Base-by-base conservation (phyloP, 2,888 invertebrate genomes). In the Apamea sordens region DNA sequence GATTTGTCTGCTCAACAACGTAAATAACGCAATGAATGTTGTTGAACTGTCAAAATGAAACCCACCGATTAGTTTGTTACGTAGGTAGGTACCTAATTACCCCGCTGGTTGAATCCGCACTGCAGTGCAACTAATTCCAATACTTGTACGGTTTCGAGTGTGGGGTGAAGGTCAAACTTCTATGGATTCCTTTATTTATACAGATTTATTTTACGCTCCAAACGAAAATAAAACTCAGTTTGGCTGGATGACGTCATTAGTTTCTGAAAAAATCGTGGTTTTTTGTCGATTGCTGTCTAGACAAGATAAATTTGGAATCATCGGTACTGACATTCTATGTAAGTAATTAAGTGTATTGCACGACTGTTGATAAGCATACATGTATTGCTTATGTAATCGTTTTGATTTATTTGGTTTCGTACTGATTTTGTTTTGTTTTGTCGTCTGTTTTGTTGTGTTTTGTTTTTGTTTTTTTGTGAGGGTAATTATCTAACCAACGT, bases 131-230 rank as follows among this genome's bases (percentile, higher is more conserved):
- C 63, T n/a, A 85, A 74, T 77, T 78, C 32, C 13, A 76, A 56
- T 50, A 85, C 70, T 81, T 78, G 15, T 80, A 82, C 59, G 87
- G 88, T 70, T 89, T 89, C 89, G 44, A 78, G 77, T 67, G n/a
- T 68, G 53, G 76, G 83, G 82, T 79, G 80, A 88, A 89, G 87
- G 87, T 79, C 80, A 80, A 0, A 15, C 50, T 79, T 80, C 47
- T 73, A 81, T 53, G 87, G 88, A 56, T 88, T 87, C 87, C 64
- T 77, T 61, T 75, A 78, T 69, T 73, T 70, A 65, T 47, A 76
- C 71, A 73, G 59, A 79, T 78, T 68, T 83, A 78, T 73, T 75
- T 70, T 65, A 82, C 73, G 79, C 67, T 71, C 10, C 24, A 10
- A 69, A 59, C 53, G 69, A 65, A 81, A 75, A 67, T 78, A 73